Percentiles rank a stretch among this genome's conserved stretches.
Conservation (phyloP, 2,888 invertebrate genomes). For the Drosophila prostipennis region DNA sequence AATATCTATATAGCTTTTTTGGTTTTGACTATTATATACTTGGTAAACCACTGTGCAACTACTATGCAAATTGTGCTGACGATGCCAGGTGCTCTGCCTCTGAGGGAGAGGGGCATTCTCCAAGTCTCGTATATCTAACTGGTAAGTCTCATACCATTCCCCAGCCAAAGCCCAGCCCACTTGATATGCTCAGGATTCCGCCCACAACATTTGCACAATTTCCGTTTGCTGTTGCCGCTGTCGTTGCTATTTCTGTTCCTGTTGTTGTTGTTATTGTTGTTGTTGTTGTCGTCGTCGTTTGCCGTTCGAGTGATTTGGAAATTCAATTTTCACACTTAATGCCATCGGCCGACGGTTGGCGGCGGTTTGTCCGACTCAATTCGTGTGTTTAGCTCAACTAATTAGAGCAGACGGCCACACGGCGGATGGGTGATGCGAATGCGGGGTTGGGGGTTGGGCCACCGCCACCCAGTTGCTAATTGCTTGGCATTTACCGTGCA, state of each 20-base stretch:
- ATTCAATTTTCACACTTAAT: conserved; percentile 78
- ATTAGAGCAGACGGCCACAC: conserved; percentile 61
- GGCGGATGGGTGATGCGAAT: conserved; percentile 32
- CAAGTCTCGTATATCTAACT: conserved; percentile 38
- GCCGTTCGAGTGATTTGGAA: conserved; percentile 73
- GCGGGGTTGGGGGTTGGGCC: background rate
- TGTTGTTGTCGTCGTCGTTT: conserved; percentile 30
- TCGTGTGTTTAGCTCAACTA: conserved; percentile 69
- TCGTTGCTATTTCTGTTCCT: conserved; percentile 22
- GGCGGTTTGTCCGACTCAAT: conserved; percentile 61
- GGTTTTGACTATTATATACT: no score
- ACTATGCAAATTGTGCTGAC: conserved; percentile 64
- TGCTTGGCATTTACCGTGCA: conserved; percentile 70
- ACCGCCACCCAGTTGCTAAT: conserved; percentile 55
- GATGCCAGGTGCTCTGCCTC: conserved; percentile 55
- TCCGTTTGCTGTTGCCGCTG: conserved; percentile 53
- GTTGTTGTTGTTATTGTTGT: conserved; percentile 12
- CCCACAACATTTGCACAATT: conserved; percentile 75
- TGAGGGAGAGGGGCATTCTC: conserved; percentile 4
- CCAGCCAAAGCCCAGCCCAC: conserved; percentile 7
- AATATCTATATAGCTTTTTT: background rate
- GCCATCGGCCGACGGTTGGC: conserved; percentile 56
- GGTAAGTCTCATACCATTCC: conserved; percentile 13
- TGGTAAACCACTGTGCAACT: conserved; percentile 46
- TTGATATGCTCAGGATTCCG: conserved; percentile 35